Conservation (phyloP, 2,888 invertebrate genomes). For the Molanna angustata region DNA sequence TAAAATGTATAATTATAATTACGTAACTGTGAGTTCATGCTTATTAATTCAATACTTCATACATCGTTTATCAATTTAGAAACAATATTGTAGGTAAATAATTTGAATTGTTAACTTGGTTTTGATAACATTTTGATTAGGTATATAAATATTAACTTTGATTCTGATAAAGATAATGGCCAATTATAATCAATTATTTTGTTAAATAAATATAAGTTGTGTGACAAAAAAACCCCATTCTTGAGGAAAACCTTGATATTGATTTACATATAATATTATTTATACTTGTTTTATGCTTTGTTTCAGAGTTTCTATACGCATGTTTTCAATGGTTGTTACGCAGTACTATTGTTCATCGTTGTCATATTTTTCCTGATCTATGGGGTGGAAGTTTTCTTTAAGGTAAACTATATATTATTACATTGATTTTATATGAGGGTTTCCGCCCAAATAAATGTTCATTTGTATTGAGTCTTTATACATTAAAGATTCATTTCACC, state of each 20-base stretch:
- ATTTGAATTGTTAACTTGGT: no score
- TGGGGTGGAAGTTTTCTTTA: slow-evolving; percentile 92
- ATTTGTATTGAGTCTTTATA: no score
- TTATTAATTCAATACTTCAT: no score
- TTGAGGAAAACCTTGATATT: not conserved
- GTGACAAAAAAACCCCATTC: not conserved
- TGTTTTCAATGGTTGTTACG: slow-evolving; percentile 90
- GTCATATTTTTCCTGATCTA: slow-evolving; percentile 92
- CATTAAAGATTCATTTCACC: no score
- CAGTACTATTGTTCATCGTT: slow-evolving; percentile 84
- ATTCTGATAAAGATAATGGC: not conserved
- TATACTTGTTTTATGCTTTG: not conserved
- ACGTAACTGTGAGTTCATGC: no score
- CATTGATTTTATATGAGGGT: no score
- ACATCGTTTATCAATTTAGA: no score
- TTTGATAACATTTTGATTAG: no score
- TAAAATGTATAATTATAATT: no score
- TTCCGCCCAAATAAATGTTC: no score
- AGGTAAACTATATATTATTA: slow-evolving; percentile 64
- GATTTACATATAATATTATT: not conserved
- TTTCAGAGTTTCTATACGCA: slow-evolving; percentile 74
- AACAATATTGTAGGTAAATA: no score
- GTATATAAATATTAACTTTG: no score
- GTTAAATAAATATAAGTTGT: not conserved
- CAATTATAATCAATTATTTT: not conserved